Conservation (phyloP, 2,113 vertebrate species). For the Ariopsis seemanni region DNA sequence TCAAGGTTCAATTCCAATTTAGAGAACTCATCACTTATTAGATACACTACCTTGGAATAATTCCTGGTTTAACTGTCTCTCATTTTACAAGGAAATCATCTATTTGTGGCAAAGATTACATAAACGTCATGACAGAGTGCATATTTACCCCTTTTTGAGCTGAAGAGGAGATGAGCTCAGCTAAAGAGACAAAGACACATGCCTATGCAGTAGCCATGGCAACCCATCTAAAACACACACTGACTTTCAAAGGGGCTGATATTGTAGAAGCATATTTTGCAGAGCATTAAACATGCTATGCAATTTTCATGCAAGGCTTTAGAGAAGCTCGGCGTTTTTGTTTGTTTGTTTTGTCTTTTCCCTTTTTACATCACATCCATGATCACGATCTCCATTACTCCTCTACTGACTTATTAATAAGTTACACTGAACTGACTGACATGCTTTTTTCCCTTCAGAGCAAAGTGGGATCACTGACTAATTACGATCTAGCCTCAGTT, state of each 20-base stretch:
- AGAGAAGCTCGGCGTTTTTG: background rate
- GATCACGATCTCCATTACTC: constrained; percentile 3
- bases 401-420: constrained; percentile 21
- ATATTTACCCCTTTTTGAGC: constrained; percentile 25
- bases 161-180: constrained; percentile 24
- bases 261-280: constrained; percentile 6
- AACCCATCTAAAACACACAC: constrained; percentile 45
- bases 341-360: background rate
- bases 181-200: constrained; percentile 38
- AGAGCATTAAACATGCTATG: background rate
- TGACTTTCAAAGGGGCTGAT: constrained; percentile 27
- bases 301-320: constrained; percentile 4
- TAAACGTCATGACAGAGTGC: background rate
- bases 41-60: background rate
- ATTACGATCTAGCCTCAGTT: constrained; percentile 34
- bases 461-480: constrained; percentile 30
- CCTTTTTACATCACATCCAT: constrained; percentile 2
- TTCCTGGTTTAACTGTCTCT: background rate
- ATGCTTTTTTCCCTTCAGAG: background rate
- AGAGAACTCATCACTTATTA: background rate
- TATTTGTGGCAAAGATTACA: constrained; percentile 1
- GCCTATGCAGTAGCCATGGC: constrained; percentile 49
- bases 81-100: background rate
- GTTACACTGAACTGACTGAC: constrained; percentile 14
- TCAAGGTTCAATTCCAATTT: background rate